Percentiles rank a stretch among this genome's conserved stretches.
Conservation (phyloP, 37 sponge, comb jelly and placozoan species). For the Oscarella lobularis region DNA sequence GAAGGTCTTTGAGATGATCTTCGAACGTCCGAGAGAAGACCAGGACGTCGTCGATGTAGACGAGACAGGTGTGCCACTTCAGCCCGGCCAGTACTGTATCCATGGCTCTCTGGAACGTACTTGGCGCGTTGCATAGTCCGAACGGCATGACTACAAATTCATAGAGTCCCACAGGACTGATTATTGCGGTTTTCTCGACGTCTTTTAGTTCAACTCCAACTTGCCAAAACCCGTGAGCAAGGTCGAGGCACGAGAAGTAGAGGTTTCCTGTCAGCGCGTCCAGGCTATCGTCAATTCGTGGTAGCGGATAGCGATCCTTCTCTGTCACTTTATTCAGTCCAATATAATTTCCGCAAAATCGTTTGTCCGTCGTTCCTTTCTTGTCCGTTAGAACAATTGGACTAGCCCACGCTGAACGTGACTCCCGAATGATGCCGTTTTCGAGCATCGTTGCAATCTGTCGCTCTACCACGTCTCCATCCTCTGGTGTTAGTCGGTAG, state of each 20-base stretch:
- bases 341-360: constrained; percentile 18
- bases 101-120: constrained; percentile 9
- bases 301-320: constrained; percentile 16
- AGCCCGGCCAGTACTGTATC: neutral
- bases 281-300: constrained; percentile 17
- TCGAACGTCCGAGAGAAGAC: neutral
- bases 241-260: constrained; percentile 10
- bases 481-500: constrained; percentile 14
- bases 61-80: neutral
- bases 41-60: constrained; percentile 8
- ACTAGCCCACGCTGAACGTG: constrained; percentile 14
- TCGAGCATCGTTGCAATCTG: constrained; percentile 23
- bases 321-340: constrained; percentile 8
- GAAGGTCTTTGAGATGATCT: neutral
- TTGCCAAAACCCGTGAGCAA: neutral
- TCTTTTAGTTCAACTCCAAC: neutral
- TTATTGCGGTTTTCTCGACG: neutral
- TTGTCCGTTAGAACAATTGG: constrained; percentile 14
- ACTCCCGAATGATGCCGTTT: constrained; percentile 19
- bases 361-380: neutral
- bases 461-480: constrained; percentile 8
- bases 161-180: neutral
- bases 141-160: constrained; percentile 9
- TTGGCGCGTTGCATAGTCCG: too few relatives aligned
- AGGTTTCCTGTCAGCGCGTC: constrained; percentile 7